Evolutionary conservation across 2,888 invertebrate genomes (phyloP).

Genomic region (Leptarthrus brevirostris): DNA sequence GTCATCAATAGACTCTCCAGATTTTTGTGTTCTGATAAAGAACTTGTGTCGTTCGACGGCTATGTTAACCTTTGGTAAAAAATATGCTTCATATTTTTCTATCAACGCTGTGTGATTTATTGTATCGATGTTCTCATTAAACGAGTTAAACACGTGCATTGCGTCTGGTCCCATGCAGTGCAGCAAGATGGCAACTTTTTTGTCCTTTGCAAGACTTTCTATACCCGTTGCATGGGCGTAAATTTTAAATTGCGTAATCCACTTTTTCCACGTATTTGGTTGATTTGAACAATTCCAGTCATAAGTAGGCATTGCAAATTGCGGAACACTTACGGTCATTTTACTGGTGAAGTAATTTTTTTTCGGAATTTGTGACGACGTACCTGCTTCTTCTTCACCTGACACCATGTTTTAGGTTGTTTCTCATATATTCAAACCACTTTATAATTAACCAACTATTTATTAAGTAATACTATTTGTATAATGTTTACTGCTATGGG

Average conservation of each 20-base stretch:
- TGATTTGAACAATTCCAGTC: constrained; percentile 34
- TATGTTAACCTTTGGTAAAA: constrained; percentile 54
- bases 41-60: constrained; percentile 52
- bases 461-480: no score
- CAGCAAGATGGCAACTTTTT: no score
- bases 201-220: constrained; percentile 28
- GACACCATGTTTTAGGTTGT: no score
- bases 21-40: constrained; percentile 45
- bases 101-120: constrained; percentile 48
- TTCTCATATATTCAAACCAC: no score
- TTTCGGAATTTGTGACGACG: no score
- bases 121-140: constrained; percentile 51
- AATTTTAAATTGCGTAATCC: constrained; percentile 52
- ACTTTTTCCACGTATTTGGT: constrained; percentile 51
- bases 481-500: no score
- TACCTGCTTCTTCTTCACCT: no score
- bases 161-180: constrained; percentile 46
- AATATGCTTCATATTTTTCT: constrained; percentile 38
- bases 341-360: no score
- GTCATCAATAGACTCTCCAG: background rate
- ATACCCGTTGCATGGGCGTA: constrained; percentile 53
- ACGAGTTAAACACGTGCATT: constrained; percentile 52
- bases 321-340: background rate
- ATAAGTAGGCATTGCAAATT: background rate
- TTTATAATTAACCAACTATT: no score